phyloP scores from a whole-genome alignment of 2,888 invertebrate species.

The Drosophila algonquin region DNA sequence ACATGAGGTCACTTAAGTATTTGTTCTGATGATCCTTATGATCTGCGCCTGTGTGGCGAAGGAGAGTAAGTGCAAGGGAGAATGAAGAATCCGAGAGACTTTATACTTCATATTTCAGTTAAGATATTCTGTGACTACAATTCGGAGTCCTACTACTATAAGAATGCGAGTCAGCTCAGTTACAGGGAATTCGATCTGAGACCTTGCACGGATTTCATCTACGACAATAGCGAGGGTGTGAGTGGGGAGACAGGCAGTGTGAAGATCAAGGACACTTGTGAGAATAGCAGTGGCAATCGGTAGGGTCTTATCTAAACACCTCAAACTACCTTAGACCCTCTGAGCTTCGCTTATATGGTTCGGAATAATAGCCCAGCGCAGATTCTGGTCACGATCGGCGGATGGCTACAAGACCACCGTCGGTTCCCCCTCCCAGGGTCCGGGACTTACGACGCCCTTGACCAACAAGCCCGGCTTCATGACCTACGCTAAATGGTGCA shows the following conservation, averaged over 20 bases:
- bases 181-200: constrained; percentile 39
- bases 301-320: not conserved
- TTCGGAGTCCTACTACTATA: constrained; percentile 37
- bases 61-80: constrained; percentile 35
- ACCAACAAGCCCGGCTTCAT: constrained; percentile 47
- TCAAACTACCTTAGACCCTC: not conserved
- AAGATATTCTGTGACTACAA: constrained; percentile 69
- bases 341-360: not conserved
- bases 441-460: constrained; percentile 21
- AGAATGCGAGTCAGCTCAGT: constrained; percentile 37
- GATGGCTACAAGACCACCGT: constrained; percentile 85
- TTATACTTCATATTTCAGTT: constrained; percentile 26
- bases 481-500: constrained; percentile 55
- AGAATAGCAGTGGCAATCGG: not conserved
- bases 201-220: constrained; percentile 64
- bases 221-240: constrained; percentile 52
- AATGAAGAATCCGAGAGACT: not conserved
- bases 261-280: constrained; percentile 11
- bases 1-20: constrained; percentile 11
- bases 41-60: not conserved
- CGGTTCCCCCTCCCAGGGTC: constrained; percentile 47
- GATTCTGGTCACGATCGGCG: constrained; percentile 91
- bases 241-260: constrained; percentile 35
- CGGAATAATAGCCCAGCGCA: accelerated
- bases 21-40: not conserved